Base-by-base conservation (phyloP, 2,888 invertebrate genomes). In the Mythimna ferrago region DNA sequence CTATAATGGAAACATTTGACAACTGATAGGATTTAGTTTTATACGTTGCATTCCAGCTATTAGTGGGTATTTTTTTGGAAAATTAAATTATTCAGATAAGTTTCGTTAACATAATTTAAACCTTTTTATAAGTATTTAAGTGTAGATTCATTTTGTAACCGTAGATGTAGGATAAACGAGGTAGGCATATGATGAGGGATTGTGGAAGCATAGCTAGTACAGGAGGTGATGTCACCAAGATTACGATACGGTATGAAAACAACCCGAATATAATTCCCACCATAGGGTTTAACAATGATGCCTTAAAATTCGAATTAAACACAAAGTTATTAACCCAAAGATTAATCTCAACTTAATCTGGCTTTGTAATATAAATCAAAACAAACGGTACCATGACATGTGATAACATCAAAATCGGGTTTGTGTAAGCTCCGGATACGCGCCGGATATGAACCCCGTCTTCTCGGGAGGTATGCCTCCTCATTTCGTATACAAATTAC, bases 401-500 rank as follows among this genome's bases (percentile, higher is more conserved):
- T 89, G 94, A 94, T 94, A 94, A 93, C 90, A 92, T 93, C 93
- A 90, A 91, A 91, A 92, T 91, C 89, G 90, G 89, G 91, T 88
- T 89, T 89, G 89, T 86, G 88, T 88, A 88, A 89, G 87, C 89
- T 88, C 90, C 90, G 91, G 92, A 89, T 90, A 92, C 91, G 88
- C 90, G 88, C 93, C 94, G 94, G 93, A 94, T 93, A 94, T 93
- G 93, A 93, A 93, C 89, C 92, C 91, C 91, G 88, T 88, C 91
- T 89, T 88, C 90, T 90, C 90, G 90, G 92, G 90, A 91, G 91
- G 91, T 89, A 89, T 91, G 90, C 92, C 92, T 93, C 89, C 94
- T 95, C 94, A 95, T 96, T 95, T 93, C 93, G 90, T 93, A 95
- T 94, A 96, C 96, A 96, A 96, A 96, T 95, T 96, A 96, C 93